Conservation (phyloP, 2,888 invertebrate species). For the Exephanes ischioxanthus region DNA sequence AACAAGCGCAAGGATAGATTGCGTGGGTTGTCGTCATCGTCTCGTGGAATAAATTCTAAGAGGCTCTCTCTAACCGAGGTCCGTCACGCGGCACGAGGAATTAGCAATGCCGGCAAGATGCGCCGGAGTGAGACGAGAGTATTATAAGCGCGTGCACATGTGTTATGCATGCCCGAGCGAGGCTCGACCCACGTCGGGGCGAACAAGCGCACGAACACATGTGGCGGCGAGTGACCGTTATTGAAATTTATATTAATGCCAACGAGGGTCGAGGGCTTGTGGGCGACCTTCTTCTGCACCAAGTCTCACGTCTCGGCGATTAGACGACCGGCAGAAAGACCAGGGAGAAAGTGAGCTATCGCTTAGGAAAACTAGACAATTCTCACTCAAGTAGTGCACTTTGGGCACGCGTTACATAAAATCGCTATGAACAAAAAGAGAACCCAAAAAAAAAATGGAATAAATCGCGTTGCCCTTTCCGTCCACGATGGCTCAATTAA, state of each 20-base stretch:
- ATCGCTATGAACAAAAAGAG: neutral
- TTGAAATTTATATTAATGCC: conserved; percentile 80
- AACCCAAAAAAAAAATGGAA: neutral
- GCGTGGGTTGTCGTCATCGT: conserved; percentile 41
- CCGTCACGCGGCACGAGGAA: conserved; percentile 36
- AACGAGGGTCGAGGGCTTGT: conserved; percentile 71
- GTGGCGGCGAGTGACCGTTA: conserved; percentile 71
- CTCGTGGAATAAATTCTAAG: conserved; percentile 30
- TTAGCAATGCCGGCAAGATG: conserved; percentile 42
- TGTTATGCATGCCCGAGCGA: conserved; percentile 36
- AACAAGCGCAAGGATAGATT: conserved; percentile 16
- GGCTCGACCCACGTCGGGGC: conserved; percentile 32
- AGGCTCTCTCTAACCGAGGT: conserved; percentile 1
- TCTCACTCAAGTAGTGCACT: neutral
- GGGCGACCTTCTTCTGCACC: conserved; percentile 67
- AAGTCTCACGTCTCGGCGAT: conserved; percentile 41
- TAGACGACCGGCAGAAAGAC: conserved; percentile 12
- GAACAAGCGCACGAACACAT: conserved; percentile 38
- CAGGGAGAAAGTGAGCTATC: neutral
- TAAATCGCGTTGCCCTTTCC: neutral
- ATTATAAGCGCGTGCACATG: conserved; percentile 31
- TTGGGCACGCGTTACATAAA: conserved; percentile 6
- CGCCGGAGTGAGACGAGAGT: conserved; percentile 13
- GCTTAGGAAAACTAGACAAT: neutral
- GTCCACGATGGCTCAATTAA: conserved; percentile 32